Conservation (phyloP, 2,888 invertebrate species). For the Gonocerus acuteangulatus region DNA sequence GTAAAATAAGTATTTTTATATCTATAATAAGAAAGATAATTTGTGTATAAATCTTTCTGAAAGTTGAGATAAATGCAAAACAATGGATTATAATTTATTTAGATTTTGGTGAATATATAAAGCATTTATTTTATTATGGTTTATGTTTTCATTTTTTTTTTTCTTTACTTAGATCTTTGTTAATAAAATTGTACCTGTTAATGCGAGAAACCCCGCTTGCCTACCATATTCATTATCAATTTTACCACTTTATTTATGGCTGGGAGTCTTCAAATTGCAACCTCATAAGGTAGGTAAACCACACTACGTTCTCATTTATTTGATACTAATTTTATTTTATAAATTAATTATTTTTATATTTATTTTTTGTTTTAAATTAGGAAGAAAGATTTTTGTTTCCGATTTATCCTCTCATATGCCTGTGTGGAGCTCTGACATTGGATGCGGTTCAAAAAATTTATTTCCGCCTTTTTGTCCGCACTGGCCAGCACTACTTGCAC, state of each 20-base stretch:
- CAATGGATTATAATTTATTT: too few species aligned
- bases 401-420: constrained; percentile 82
- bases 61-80: too few species aligned
- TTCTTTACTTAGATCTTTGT: constrained; percentile 65
- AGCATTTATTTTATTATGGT: too few species aligned
- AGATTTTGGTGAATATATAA: too few species aligned
- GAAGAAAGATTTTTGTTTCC: constrained; percentile 87
- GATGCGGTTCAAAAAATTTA: constrained; percentile 71
- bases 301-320: neutral
- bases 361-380: constrained; percentile 45
- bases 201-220: constrained; percentile 59
- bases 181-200: constrained; percentile 58
- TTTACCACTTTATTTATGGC: constrained; percentile 78
- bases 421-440: constrained; percentile 69
- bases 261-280: constrained; percentile 76
- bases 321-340: neutral
- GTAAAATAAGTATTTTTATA: too few species aligned
- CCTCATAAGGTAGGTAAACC: constrained; percentile 72
- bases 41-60: too few species aligned
- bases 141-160: too few species aligned
- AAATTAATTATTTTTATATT: constrained; percentile 15
- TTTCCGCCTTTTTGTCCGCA: constrained; percentile 48
- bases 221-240: constrained; percentile 69
- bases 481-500: constrained; percentile 56
- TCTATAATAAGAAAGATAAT: too few species aligned